Evolutionary conservation across 1,140 invertebrate species (phyloP).

Genomic region (Neodiprion fabricii): DNA sequence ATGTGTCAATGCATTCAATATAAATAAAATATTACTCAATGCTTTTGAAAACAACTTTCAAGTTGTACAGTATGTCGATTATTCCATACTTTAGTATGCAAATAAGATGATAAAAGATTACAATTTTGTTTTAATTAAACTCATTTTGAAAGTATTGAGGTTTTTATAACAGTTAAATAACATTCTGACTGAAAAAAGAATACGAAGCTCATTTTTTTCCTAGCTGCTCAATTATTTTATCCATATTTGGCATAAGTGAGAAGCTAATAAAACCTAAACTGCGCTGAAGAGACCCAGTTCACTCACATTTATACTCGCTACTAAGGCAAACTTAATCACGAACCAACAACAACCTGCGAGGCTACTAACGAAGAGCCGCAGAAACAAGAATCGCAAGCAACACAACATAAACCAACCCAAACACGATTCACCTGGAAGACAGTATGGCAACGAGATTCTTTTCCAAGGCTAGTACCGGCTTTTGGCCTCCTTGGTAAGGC

Average conservation of each 20-base stretch:
- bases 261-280: not conserved
- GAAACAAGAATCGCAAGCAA: slow-evolving; percentile 36
- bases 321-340: slow-evolving; percentile 44
- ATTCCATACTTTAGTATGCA: too few relatives aligned
- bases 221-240: not conserved
- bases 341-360: slow-evolving; percentile 30
- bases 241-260: not conserved
- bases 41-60: too few relatives aligned
- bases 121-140: too few relatives aligned
- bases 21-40: too few relatives aligned
- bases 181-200: too few relatives aligned
- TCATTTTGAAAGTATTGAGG: too few relatives aligned
- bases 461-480: slow-evolving; percentile 49
- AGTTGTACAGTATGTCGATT: too few relatives aligned
- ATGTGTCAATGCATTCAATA: too few relatives aligned
- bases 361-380: slow-evolving; percentile 34
- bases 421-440: slow-evolving; percentile 50
- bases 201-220: too few relatives aligned
- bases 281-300: slow-evolving; percentile 29
- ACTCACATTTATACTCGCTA: slow-evolving; percentile 43
- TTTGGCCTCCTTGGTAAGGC: slow-evolving; percentile 54
- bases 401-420: slow-evolving; percentile 46
- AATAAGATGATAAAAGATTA: too few relatives aligned
- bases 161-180: too few relatives aligned
- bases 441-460: slow-evolving; percentile 49